phyloP scores from a whole-genome alignment of 2,888 invertebrate genomes.

The Drosophila multiciliata region DNA sequence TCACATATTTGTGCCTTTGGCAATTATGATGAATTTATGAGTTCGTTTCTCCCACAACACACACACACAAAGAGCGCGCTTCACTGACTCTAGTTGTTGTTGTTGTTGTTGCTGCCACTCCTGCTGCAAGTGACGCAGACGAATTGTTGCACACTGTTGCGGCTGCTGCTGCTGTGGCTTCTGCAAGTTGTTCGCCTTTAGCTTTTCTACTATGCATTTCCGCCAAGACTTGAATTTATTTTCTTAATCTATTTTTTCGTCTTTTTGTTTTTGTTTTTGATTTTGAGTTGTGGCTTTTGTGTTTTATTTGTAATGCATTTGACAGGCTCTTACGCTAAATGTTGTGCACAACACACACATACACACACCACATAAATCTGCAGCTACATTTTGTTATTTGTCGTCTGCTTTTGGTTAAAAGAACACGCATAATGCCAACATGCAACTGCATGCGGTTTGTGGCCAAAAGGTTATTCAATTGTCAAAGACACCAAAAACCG shows the following conservation, averaged over 20 bases:
- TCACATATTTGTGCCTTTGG: constrained; percentile 74
- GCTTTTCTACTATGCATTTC: constrained; percentile 34
- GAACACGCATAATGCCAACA: constrained; percentile 14
- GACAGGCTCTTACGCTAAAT: constrained; percentile 58
- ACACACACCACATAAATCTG: constrained; percentile 23
- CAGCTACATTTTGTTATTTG: constrained; percentile 24
- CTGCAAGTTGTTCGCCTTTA: constrained; percentile 45
- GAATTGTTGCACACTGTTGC: constrained; percentile 57
- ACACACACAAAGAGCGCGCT: constrained; percentile 36
- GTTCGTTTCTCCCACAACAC: constrained; percentile 76
- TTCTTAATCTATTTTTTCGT: not conserved
- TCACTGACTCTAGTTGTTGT: constrained; percentile 44
- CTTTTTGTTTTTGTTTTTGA: constrained; percentile 18
- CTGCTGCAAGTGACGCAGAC: constrained; percentile 69
- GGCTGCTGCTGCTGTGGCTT: constrained; percentile 49
- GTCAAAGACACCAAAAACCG: not conserved
- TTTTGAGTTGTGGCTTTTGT: not conserved
- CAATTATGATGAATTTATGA: constrained; percentile 82
- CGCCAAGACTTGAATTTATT: constrained; percentile 21
- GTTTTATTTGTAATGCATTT: constrained; percentile 41
- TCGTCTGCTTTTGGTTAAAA: constrained; percentile 10
- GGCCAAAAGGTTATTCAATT: constrained; percentile 5
- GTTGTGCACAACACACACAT: constrained; percentile 5
- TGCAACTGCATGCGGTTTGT: not conserved
- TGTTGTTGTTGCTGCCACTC: constrained; percentile 36